Evolutionary conservation across 2,797 vertebrate genomes (phyloP), one percentile per base, ranked within the genome.

Genomic region (Lacerta agilis): DNA sequence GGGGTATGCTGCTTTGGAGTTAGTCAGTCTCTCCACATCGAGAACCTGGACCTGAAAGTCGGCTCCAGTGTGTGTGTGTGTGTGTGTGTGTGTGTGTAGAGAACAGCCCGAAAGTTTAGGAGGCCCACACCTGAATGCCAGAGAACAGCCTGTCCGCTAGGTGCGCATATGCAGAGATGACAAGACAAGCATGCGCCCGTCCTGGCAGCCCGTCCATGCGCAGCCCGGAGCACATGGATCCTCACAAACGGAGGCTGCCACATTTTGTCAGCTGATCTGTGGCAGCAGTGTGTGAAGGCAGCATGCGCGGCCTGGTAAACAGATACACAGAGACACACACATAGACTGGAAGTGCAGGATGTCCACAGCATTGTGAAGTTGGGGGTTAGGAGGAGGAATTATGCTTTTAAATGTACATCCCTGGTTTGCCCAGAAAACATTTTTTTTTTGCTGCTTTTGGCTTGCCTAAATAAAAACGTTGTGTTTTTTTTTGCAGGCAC

Each of bases 161-260:
- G 29, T 79, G 55, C 4, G 55, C 27, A 13, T 6, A 7, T n/a
- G 69, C 73, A 6, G 43, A 73, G 43, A 55, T n/a, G 20, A 11
- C 79, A 49, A 82, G 71, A 69, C 0, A 8, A 49, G 23, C 38
- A 10, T 76, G 9, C 64, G 69, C 36, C 49, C 49, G 49, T 49
- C 49, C 58, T 55, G 23, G 1, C 66, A 13, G 4, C 15, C 0
- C 85, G 23, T 0, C 0, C 1, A n/a, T 0, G 85, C 7, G 0
- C 71, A 1, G 49, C 1, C 1, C 36, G 5, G 43, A 0, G 6
- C 85, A 27, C 36, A 75, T 10, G 5, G 5, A 0, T 29, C 11
- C 13, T 11, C 36, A 15, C 71, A n/a, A 38, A 25, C n/a, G 72
- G 72, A 82, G 71, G 25, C 3, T 13, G 78, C 77, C 78, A 20